Evolutionary conservation across 2,113 vertebrate genomes (phyloP), one percentile per base, ranked within the genome.

Genomic region (Dunckerocampus dactyliophorus): DNA sequence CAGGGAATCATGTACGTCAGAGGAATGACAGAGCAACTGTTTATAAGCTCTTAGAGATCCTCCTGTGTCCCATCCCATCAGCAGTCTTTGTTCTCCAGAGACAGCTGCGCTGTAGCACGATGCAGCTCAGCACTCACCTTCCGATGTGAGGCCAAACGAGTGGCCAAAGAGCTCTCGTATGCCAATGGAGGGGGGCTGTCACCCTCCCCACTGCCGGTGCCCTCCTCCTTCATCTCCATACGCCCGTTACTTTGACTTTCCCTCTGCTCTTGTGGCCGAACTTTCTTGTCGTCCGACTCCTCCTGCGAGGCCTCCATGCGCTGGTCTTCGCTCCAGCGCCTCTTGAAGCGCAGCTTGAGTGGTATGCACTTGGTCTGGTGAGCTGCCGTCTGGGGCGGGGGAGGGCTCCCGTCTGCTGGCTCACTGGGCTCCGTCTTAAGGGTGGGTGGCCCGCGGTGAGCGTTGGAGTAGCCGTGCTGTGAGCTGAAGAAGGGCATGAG

Each of bases 281-380:
- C 92, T 76, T 95, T 95, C 65, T 93, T 92, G 81, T 91, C 91
- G 11, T 93, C 92, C 0, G 88, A 70, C 70, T 92, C 88, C 45
- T 86, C 89, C 50, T 77, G 86, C 0, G 87, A 90, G 20, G 92
- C 92, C 76, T 95, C 94, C 83, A 94, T 88, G 58, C 93, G 92
- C 88, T 94, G 93, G 85, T 95, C 94, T 88, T 95, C 93, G 51
- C 93, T 95, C 94, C 95, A 95, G 76, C 94, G 92, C 50, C 94
- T 86, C 76, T 95, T 96, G 82, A 95, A 96, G 47, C 94, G 93
- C 73, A 95, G 87, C 62, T 95, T 96, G 13, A 95, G 89, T 3
- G 94, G 95, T 88, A 95, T 94, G 83, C 93, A 94, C 67, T 92
- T 90, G 3, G 88, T 83, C 62, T 84, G 79, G 22, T 74, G 66